Conservation (phyloP, 2,113 vertebrate species). For the Nettapus auritus region DNA sequence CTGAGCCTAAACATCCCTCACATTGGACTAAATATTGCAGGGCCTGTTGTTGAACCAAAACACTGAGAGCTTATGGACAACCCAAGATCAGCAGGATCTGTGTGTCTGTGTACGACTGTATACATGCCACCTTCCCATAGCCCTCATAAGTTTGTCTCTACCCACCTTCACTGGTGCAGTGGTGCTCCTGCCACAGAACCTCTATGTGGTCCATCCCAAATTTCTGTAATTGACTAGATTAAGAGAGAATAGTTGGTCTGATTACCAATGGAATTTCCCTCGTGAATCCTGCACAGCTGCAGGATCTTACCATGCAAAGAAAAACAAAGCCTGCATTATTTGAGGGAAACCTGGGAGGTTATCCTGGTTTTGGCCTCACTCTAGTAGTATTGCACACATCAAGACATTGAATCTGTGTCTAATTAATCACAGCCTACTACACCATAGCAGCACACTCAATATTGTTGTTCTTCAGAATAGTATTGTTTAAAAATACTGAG, state of each 20-base stretch:
- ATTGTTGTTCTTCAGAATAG: slow-evolving; percentile 8
- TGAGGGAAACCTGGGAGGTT: neutral
- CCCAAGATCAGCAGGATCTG: neutral
- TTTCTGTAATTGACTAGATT: neutral
- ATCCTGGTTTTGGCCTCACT: neutral
- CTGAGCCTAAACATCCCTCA: neutral
- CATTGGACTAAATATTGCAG: neutral
- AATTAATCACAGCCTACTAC: slow-evolving; percentile 11
- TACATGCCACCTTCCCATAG: neutral
- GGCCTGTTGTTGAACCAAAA: neutral
- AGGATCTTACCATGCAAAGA: neutral
- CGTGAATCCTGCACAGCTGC: neutral
- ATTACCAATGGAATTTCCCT: neutral
- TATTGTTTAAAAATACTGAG: neutral
- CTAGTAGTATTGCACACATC: neutral
- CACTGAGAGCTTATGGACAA: neutral
- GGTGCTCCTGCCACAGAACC: neutral
- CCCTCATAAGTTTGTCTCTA: too few species aligned
- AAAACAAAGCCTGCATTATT: slow-evolving; percentile 29
- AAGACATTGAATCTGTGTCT: neutral
- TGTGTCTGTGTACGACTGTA: neutral
- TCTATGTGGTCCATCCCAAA: neutral
- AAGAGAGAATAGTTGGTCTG: neutral
- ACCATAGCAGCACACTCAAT: slow-evolving; percentile 24
- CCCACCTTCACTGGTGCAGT: neutral